Percentiles rank a stretch among this genome's conserved stretches.
phyloP scores from a whole-genome alignment of 1,140 invertebrate species.

The Eumaeus atala region DNA sequence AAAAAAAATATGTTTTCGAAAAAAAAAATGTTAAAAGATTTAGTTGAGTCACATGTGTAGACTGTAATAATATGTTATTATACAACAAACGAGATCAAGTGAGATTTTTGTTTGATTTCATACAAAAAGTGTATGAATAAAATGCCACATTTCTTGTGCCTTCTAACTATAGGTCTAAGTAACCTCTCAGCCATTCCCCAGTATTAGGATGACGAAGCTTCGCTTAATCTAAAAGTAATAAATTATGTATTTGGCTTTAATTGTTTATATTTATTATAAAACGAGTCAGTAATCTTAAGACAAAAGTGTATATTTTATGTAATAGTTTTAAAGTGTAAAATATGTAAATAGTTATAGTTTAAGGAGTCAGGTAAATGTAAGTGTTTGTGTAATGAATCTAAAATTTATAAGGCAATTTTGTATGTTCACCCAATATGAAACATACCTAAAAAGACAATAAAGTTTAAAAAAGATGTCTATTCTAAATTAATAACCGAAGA shows the following conservation, averaged over 20 bases:
- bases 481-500: neutral
- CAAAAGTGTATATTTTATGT: slow-evolving; percentile 56
- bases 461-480: neutral
- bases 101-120: too few relatives aligned
- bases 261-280: slow-evolving; percentile 63
- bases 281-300: slow-evolving; percentile 69
- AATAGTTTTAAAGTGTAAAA: slow-evolving; percentile 34
- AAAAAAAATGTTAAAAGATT: too few relatives aligned
- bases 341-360: slow-evolving; percentile 40
- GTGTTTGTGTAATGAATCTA: slow-evolving; percentile 13
- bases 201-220: slow-evolving; percentile 43
- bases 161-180: slow-evolving; percentile 18
- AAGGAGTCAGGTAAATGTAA: slow-evolving; percentile 20
- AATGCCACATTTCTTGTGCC: neutral
- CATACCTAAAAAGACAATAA: neutral
- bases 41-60: too few relatives aligned
- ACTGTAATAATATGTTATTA: too few relatives aligned
- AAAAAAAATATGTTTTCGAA: too few relatives aligned
- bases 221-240: slow-evolving; percentile 24
- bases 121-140: too few relatives aligned
- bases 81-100: too few relatives aligned
- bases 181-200: slow-evolving; percentile 48
- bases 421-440: neutral
- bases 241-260: slow-evolving; percentile 60
- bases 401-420: slow-evolving; percentile 14